Conservation (phyloP, 2,113 vertebrate species). For the Hucho hucho region DNA sequence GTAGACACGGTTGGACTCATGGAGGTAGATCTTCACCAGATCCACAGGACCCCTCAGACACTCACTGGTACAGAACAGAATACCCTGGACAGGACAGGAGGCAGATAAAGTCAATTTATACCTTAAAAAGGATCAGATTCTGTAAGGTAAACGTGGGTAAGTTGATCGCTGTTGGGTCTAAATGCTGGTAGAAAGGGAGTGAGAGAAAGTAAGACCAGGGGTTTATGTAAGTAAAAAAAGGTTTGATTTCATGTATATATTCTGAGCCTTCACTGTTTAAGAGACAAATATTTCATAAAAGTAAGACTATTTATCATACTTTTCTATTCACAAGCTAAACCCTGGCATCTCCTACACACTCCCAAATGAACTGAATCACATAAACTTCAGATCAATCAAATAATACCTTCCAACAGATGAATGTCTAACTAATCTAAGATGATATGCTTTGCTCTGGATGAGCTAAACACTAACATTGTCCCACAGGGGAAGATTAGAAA, state of each 20-base stretch:
- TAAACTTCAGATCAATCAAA: not conserved
- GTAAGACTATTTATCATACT: too few relatives aligned
- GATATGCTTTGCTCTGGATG: slow-evolving; percentile 30
- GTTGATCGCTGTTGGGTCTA: slow-evolving; percentile 38
- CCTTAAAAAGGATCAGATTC: slow-evolving; percentile 21
- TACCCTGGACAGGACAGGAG: slow-evolving; percentile 70
- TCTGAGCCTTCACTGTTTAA: too few relatives aligned
- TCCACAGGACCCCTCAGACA: slow-evolving; percentile 79
- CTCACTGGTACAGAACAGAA: slow-evolving; percentile 84
- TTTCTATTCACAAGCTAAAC: too few relatives aligned
- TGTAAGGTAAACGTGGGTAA: slow-evolving; percentile 29
- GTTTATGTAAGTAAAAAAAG: not conserved
- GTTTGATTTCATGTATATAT: too few relatives aligned
- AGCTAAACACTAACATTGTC: slow-evolving; percentile 22
- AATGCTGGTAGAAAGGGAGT: slow-evolving; percentile 36
- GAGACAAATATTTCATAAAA: too few relatives aligned
- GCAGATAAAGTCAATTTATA: slow-evolving; percentile 29
- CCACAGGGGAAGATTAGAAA: slow-evolving; percentile 17
- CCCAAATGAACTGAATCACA: not conserved
- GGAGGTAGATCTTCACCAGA: slow-evolving; percentile 86
- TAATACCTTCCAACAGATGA: slow-evolving; percentile 20
- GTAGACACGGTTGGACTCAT: slow-evolving; percentile 88
- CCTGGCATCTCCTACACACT: too few relatives aligned
- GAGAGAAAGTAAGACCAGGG: slow-evolving; percentile 22
- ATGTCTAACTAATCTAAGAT: slow-evolving; percentile 15